These are phyloP conservation scores for Phaethornis superciliosus DNA, from an alignment of 2,113 vertebrate species.

Conservation along the genomic window DNA sequence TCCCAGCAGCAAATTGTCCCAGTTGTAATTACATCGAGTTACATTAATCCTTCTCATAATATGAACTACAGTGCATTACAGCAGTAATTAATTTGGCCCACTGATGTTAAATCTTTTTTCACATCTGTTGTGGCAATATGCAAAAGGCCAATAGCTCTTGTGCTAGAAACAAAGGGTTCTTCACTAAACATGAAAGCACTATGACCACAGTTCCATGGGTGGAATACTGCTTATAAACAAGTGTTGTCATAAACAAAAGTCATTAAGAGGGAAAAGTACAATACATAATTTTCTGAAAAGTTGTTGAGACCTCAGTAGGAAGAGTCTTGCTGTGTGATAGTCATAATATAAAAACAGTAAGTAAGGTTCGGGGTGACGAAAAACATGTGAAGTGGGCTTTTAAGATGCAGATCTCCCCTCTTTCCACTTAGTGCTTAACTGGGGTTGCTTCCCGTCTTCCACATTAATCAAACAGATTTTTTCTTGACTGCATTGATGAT, in stretches of 20 bases:
- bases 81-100: neutral
- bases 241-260: neutral
- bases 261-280: neutral
- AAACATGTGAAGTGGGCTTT: neutral
- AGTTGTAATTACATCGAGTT: neutral
- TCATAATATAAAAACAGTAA: neutral
- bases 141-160: neutral
- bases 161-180: neutral
- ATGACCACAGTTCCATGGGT: neutral
- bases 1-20: neutral
- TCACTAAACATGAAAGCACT: neutral
- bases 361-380: neutral
- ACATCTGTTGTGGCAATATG: neutral
- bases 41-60: neutral
- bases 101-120: neutral
- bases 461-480: neutral
- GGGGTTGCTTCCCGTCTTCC: neutral
- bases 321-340: neutral
- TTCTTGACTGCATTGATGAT: accelerated
- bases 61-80: neutral
- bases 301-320: neutral
- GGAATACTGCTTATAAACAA: neutral
- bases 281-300: neutral
- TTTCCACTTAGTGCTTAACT: neutral
- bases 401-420: neutral